phyloP scores from a whole-genome alignment of 2,888 invertebrate genomes.

The Agrochola lychnidis region DNA sequence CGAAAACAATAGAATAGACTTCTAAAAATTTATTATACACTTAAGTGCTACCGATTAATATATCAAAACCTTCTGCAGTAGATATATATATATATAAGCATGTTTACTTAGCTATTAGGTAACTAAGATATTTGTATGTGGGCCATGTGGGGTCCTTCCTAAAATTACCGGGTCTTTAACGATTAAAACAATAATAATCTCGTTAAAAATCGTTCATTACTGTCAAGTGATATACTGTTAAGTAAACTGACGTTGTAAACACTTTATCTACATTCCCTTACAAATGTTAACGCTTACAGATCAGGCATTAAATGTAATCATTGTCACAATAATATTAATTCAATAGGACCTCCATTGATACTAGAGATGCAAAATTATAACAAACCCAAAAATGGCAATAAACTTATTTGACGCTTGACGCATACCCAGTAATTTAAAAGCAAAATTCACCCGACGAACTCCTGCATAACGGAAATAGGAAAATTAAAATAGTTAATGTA shows the following conservation, averaged over 20 bases:
- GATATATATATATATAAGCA: background rate
- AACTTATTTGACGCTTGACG: background rate
- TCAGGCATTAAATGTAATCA: background rate
- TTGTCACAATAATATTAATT: background rate
- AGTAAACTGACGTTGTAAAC: slow-evolving; percentile 7
- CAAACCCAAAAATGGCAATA: background rate
- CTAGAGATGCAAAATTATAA: background rate
- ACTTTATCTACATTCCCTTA: slow-evolving; percentile 5
- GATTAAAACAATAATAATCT: slow-evolving; percentile 52
- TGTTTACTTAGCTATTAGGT: background rate
- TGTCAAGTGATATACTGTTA: slow-evolving; percentile 36
- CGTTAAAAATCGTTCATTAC: slow-evolving; percentile 58
- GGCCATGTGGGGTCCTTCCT: slow-evolving; percentile 1
- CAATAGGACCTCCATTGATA: background rate
- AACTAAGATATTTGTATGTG: background rate
- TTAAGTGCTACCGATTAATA: background rate
- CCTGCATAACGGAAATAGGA: slow-evolving; percentile 35
- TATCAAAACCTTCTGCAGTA: background rate
- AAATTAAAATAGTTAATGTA: slow-evolving; percentile 45
- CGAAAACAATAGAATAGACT: slow-evolving; percentile 41
- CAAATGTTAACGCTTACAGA: background rate
- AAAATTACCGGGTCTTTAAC: slow-evolving; percentile 47
- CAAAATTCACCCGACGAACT: slow-evolving; percentile 1
- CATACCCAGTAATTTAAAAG: slow-evolving; percentile 10
- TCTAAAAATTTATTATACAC: slow-evolving; percentile 28